phyloP scores from a whole-genome alignment of 2,113 vertebrate genomes.

The Sander vitreus region DNA sequence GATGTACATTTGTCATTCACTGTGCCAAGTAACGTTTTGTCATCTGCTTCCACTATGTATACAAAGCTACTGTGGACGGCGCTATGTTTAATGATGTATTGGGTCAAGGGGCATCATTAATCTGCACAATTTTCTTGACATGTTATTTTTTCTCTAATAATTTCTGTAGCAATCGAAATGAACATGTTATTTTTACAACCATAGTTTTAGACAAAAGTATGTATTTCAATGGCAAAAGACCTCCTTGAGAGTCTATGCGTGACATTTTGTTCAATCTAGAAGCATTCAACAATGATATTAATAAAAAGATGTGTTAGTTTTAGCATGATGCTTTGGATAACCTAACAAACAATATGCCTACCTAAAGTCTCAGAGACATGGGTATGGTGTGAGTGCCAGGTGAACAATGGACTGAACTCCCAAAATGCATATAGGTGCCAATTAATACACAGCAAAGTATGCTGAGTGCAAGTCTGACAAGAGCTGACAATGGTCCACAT shows the following conservation, averaged over 20 bases:
- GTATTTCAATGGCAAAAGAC: neutral
- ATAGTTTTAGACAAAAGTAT: neutral
- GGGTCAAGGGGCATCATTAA: too few relatives aligned
- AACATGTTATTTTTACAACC: too few relatives aligned
- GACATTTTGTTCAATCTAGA: neutral
- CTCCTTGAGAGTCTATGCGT: neutral
- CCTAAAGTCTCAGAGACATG: neutral
- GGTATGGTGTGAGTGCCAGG: too few relatives aligned
- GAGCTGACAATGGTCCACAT: neutral
- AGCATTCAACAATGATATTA: neutral
- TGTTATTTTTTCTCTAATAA: too few relatives aligned
- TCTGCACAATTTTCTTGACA: too few relatives aligned
- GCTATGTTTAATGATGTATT: too few relatives aligned
- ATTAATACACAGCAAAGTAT: slow-evolving; percentile 6
- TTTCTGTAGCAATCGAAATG: too few relatives aligned
- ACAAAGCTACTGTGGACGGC: too few relatives aligned
- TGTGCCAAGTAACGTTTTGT: too few relatives aligned
- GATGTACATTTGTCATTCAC: too few relatives aligned
- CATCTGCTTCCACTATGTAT: too few relatives aligned
- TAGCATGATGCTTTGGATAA: neutral
- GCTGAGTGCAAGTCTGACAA: neutral
- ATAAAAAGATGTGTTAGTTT: neutral
- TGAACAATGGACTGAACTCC: neutral
- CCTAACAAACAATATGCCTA: neutral
- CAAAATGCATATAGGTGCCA: neutral